Percentiles rank a stretch among this genome's conserved stretches.
Conservation (phyloP, 2,888 invertebrate genomes). For the Pristionchus maxplancki region DNA sequence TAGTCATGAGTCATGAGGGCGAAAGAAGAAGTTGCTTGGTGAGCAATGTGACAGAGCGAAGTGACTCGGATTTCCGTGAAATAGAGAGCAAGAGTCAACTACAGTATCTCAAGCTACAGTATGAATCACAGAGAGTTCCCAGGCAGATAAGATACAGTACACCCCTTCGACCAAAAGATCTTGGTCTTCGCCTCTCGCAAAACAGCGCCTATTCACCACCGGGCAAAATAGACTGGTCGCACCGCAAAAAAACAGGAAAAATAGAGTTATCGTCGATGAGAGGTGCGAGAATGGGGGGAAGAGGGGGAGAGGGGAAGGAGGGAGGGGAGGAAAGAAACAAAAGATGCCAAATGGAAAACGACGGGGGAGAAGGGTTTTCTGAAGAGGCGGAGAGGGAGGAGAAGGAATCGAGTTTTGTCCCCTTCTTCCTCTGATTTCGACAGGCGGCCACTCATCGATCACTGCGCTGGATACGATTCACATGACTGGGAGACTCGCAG, state of each 20-base stretch:
- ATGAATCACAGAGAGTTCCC: background rate
- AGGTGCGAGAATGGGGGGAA: background rate
- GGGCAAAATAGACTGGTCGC: background rate
- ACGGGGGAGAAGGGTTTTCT: background rate
- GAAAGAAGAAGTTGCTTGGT: background rate
- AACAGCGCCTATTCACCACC: background rate
- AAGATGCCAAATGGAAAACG: conserved; percentile 45
- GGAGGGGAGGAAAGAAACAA: conserved; percentile 9
- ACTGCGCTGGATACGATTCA: background rate
- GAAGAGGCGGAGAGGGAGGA: too few relatives aligned
- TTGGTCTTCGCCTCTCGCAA: background rate
- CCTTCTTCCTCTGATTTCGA: background rate
- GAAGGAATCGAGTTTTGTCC: background rate
- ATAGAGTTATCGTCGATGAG: background rate
- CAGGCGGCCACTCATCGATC: background rate
- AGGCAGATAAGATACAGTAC: background rate
- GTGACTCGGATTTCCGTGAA: background rate
- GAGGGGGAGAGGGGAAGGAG: background rate
- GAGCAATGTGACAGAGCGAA: background rate
- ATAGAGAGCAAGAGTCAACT: background rate
- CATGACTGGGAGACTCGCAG: background rate
- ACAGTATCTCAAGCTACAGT: background rate
- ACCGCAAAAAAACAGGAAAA: conserved; percentile 34
- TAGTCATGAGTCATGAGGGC: background rate
- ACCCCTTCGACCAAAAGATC: background rate